Evolutionary conservation across 2,888 invertebrate genomes (phyloP), one percentile per base, ranked within the genome.

Genomic region (Eupsilia transversa): DNA sequence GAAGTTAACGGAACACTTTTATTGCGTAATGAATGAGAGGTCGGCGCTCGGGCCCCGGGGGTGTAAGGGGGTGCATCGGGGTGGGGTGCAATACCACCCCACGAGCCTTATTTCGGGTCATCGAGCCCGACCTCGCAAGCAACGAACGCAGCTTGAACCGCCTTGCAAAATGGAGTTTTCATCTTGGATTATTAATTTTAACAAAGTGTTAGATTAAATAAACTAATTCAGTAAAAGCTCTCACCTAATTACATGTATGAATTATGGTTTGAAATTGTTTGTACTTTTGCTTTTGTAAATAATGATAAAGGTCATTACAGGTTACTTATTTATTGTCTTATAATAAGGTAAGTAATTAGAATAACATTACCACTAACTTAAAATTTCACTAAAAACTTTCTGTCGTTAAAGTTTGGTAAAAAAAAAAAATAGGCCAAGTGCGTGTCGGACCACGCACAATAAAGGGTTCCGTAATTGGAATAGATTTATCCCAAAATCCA

Each of bases 11-110:
- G 92, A 91, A 94, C 92, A 93, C 93, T 95, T 95, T 96, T 96
- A 96, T 96, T 96, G 96, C 96, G 95, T 96, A 96, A 96, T 96
- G 95, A 96, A 94, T 94, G 95, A 94, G 94, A 95, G 96, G 95
- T 95, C 95, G 94, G 93, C 92, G 94, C 92, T 92, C 94, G 92
- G 88, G 88, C 91, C 88, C 87, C 82, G 89, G 85, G 89, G 89
- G 86, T 63, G 86, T 80, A 75, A 84, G 86, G 23, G 77, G 82
- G 82, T 84, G 84, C 87, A 85, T 85, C 83, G 86, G 89, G 87
- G 89, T 89, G 91, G 91, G 92, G 88, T 92, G 94, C 93, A 92
- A 92, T 93, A 92, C 91, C 92, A 89, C 92, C 94, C 92, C 86
- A 87, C 82, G 92, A 94, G 94, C 95, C 94, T 96, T 95, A 96